These are phyloP conservation scores for Chascanopsetta lugubris DNA, from an alignment of 2,113 vertebrate genomes.

Conservation along the genomic window DNA sequence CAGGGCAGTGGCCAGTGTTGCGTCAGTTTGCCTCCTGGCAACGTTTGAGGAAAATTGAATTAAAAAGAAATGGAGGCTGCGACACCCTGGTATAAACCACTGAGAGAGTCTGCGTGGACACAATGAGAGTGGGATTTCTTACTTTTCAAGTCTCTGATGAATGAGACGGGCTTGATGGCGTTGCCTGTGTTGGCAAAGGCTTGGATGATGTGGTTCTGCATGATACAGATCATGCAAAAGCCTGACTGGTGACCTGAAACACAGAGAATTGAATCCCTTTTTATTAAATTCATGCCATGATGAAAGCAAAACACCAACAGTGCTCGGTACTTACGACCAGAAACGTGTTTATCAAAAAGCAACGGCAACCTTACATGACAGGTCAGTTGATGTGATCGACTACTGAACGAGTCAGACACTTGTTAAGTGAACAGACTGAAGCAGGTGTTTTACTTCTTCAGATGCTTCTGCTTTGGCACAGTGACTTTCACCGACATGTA, in stretches of 20 bases:
- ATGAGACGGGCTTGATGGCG: constrained; percentile 91
- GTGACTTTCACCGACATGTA: constrained; percentile 3
- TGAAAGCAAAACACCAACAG: no score
- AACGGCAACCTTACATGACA: no score
- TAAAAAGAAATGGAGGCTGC: not conserved
- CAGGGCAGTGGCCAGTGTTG: constrained; percentile 11
- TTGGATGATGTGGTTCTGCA: constrained; percentile 96
- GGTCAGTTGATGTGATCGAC: not conserved
- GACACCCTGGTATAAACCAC: constrained; percentile 7
- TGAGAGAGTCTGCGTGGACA: not conserved
- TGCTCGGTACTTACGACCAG: not conserved
- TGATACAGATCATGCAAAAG: constrained; percentile 97
- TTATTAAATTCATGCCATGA: no score
- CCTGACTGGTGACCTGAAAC: constrained; percentile 89
- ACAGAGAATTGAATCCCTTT: not conserved
- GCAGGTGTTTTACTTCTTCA: constrained; percentile 5
- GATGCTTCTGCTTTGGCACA: constrained; percentile 11
- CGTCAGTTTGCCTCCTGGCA: constrained; percentile 21
- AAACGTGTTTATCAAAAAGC: no score
- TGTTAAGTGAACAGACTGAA: not conserved
- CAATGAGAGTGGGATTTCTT: constrained; percentile 67
- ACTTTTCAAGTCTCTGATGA: constrained; percentile 95
- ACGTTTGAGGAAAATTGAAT: not conserved
- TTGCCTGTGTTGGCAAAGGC: constrained; percentile 95
- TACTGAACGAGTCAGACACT: not conserved